These are phyloP conservation scores for Ceryle rudis DNA, from an alignment of 2,797 vertebrate species.

Conservation along the genomic window DNA sequence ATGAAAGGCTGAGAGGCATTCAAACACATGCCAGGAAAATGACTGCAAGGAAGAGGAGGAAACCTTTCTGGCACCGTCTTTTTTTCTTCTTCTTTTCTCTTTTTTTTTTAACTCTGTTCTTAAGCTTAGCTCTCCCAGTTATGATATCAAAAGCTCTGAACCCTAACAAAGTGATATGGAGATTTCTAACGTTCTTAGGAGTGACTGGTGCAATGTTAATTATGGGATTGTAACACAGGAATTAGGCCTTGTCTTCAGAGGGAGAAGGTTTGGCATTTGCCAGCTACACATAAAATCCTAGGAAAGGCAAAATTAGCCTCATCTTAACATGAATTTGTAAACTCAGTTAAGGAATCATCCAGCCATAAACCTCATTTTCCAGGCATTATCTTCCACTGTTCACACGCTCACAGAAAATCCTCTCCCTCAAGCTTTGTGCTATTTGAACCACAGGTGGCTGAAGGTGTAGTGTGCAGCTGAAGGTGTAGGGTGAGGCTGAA, in stretches of 20 bases:
- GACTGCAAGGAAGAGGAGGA: background rate
- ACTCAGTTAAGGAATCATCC: background rate
- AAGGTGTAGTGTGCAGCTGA: background rate
- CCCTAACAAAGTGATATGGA: background rate
- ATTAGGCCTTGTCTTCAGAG: background rate
- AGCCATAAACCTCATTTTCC: background rate
- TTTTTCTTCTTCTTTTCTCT: background rate
- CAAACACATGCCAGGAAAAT: background rate
- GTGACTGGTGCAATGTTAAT: background rate
- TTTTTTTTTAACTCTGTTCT: background rate
- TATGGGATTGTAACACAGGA: background rate
- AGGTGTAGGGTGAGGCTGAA: background rate
- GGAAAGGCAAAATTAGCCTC: background rate
- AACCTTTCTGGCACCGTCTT: background rate
- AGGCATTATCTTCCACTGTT: background rate
- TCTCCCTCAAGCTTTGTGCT: background rate
- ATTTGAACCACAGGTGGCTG: background rate
- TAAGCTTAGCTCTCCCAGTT: background rate
- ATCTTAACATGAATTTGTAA: background rate
- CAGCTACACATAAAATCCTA: background rate
- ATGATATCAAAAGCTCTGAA: background rate
- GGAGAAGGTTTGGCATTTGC: background rate
- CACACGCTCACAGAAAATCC: background rate
- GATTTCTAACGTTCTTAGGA: background rate
- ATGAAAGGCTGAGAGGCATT: constrained; percentile 9